These are phyloP conservation scores for Choristoneura rosaceana DNA, from an alignment of 2,888 invertebrate genomes.

Conservation along the genomic window DNA sequence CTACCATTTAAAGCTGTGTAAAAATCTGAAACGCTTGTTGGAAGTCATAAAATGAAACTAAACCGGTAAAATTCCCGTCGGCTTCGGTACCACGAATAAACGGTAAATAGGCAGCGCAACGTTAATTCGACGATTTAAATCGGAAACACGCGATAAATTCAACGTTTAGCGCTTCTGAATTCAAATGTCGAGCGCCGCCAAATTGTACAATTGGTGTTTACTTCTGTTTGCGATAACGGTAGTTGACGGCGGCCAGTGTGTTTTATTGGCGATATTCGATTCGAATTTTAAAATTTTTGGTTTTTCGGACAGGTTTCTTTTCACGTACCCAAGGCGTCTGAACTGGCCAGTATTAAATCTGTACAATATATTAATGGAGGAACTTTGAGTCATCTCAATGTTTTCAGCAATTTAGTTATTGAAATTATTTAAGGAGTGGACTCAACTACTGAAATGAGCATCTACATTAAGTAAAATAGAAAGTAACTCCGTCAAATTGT, in stretches of 20 bases:
- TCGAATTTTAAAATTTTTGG: neutral
- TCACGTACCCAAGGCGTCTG: too few species aligned
- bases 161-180: conserved; percentile 75
- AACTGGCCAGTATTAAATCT: neutral
- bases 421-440: too few species aligned
- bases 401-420: neutral
- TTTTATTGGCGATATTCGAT: neutral
- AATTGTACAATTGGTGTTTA: conserved; percentile 52
- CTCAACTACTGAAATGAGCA: neutral
- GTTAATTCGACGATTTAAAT: conserved; percentile 83
- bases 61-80: conserved; percentile 45
- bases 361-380: neutral
- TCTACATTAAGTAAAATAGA: neutral
- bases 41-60: conserved; percentile 43
- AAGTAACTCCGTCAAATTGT: neutral
- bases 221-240: conserved; percentile 20
- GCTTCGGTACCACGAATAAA: conserved; percentile 62
- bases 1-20: neutral
- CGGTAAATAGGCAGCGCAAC: conserved; percentile 68
- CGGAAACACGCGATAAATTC: conserved; percentile 82
- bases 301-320: neutral
- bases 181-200: conserved; percentile 60
- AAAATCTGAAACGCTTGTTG: conserved; percentile 20
- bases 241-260: conserved; percentile 7
- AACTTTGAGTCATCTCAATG: too few species aligned